phyloP scores from a whole-genome alignment of 2,797 vertebrate genomes.

The Halcyon badia region DNA sequence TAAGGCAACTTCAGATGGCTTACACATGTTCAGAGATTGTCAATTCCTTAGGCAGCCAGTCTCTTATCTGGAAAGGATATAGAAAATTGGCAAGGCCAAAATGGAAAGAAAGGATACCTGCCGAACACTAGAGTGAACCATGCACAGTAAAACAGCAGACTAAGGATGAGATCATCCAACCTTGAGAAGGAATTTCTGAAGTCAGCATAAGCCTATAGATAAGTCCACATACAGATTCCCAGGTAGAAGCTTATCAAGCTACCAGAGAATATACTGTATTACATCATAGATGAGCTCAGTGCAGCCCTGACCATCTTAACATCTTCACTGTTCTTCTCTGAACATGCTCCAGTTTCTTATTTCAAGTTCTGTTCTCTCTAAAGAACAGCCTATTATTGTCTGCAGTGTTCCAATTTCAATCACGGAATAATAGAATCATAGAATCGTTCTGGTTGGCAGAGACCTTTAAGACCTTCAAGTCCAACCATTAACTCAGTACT shows the following conservation, averaged over 20 bases:
- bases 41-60: neutral
- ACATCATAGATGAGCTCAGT: neutral
- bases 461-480: neutral
- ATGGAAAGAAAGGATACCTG: neutral
- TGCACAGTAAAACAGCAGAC: neutral
- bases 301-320: neutral
- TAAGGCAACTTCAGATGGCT: neutral
- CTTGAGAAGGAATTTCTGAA: constrained; percentile 1
- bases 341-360: constrained; percentile 4
- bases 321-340: neutral
- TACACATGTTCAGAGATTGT: neutral
- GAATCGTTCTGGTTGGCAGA: neutral
- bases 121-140: neutral
- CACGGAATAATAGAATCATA: neutral
- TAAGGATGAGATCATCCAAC: neutral
- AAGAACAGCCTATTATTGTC: neutral
- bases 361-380: constrained; percentile 1
- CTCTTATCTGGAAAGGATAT: neutral
- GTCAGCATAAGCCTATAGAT: neutral
- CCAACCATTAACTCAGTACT: neutral
- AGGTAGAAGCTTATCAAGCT: constrained; percentile 1
- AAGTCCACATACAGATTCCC: neutral
- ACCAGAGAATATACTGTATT: neutral
- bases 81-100: neutral
- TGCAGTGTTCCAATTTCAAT: neutral